phyloP scores from a whole-genome alignment of 2,113 vertebrate genomes.

The Geococcyx californianus region DNA sequence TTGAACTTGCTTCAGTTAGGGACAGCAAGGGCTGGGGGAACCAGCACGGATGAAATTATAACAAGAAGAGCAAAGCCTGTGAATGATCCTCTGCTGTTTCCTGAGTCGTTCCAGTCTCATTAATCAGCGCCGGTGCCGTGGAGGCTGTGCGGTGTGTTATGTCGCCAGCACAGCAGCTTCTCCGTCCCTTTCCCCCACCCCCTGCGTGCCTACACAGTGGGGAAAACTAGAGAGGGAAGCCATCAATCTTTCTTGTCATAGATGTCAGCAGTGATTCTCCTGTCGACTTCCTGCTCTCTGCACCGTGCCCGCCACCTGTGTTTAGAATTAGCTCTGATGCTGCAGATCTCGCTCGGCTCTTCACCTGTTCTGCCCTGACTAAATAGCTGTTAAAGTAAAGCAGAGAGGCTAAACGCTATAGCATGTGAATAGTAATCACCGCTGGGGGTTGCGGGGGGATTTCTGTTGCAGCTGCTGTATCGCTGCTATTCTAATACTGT shows the following conservation, averaged over 20 bases:
- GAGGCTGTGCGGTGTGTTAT: conserved; percentile 82
- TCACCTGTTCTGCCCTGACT: conserved; percentile 64
- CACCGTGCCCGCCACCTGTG: conserved; percentile 75
- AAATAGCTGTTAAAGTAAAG: conserved; percentile 32
- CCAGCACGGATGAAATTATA: conserved; percentile 54
- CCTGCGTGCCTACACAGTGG: conserved; percentile 82
- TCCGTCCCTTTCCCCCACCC: conserved; percentile 76
- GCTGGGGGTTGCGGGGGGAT: neutral
- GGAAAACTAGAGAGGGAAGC: conserved; percentile 91
- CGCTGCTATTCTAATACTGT: neutral
- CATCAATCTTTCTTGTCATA: conserved; percentile 95
- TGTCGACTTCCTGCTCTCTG: conserved; percentile 72
- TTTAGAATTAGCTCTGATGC: conserved; percentile 76
- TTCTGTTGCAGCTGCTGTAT: conserved; percentile 8
- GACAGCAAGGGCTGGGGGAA: conserved; percentile 36
- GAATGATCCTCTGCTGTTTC: conserved; percentile 69
- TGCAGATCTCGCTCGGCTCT: conserved; percentile 60
- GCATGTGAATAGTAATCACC: neutral
- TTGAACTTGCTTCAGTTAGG: neutral
- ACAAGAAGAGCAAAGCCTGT: conserved; percentile 69
- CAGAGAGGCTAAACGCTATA: neutral
- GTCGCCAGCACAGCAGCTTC: conserved; percentile 78
- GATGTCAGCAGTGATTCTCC: conserved; percentile 85
- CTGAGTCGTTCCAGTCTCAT: conserved; percentile 85
- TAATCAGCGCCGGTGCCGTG: conserved; percentile 88